Percentiles rank a stretch among this genome's conserved stretches.
Evolutionary conservation across 2,888 invertebrate species (phyloP).

Genomic region (Tillus elongatus): DNA sequence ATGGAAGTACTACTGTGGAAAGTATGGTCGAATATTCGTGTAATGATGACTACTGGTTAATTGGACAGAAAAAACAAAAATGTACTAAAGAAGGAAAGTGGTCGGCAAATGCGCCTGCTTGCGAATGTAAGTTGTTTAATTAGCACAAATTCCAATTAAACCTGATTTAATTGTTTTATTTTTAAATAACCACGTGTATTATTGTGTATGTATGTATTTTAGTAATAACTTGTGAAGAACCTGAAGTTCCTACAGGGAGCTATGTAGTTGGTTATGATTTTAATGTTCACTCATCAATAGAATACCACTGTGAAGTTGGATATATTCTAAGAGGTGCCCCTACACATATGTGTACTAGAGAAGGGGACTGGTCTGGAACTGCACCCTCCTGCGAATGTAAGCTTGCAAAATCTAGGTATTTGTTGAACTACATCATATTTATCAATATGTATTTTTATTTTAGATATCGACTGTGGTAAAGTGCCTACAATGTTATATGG

Average conservation of each 20-base stretch:
- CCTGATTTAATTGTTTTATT: conserved; percentile 14
- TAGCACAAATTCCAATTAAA: background rate
- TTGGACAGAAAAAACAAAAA: conserved; percentile 56
- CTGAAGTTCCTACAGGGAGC: conserved; percentile 75
- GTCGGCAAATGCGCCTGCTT: conserved; percentile 78
- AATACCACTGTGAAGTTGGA: conserved; percentile 81
- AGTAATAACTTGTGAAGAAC: conserved; percentile 82
- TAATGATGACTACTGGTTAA: conserved; percentile 73
- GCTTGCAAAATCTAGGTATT: conserved; percentile 20
- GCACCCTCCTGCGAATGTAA: conserved; percentile 79
- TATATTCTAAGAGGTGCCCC: conserved; percentile 67
- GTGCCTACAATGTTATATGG: conserved; percentile 73
- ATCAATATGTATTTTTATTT: conserved; percentile 23
- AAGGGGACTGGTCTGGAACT: conserved; percentile 77
- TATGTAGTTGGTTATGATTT: conserved; percentile 85
- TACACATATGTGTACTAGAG: conserved; percentile 59
- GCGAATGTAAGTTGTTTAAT: conserved; percentile 58
- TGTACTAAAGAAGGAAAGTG: conserved; percentile 81
- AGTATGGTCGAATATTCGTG: conserved; percentile 74
- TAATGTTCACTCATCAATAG: conserved; percentile 77
- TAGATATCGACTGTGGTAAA: conserved; percentile 83
- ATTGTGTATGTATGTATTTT: conserved; percentile 22
- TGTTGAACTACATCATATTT: no score
- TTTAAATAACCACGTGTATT: background rate
- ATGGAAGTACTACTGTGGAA: conserved; percentile 73